phyloP scores from a whole-genome alignment of 2,888 invertebrate species.

The Melanargia galathea region DNA sequence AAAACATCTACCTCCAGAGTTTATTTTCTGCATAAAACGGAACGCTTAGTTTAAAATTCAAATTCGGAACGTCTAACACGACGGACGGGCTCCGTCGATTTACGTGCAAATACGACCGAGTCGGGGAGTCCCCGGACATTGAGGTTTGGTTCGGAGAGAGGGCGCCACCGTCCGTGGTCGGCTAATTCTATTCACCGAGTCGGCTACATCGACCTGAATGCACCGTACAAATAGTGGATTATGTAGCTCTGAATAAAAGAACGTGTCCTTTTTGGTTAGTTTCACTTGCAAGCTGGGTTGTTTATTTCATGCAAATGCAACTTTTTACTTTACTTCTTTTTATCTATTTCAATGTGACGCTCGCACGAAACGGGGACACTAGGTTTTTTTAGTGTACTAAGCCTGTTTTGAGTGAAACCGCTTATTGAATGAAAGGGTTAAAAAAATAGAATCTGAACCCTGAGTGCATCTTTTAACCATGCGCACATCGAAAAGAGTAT shows the following conservation, averaged over 20 bases:
- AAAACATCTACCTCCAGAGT: slow-evolving; percentile 60
- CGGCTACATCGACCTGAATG: slow-evolving; percentile 52
- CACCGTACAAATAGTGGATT: slow-evolving; percentile 61
- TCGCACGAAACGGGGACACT: slow-evolving; percentile 1
- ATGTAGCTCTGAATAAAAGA: slow-evolving; percentile 41
- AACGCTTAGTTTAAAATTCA: slow-evolving; percentile 79
- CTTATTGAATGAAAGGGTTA: background rate
- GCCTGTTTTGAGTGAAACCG: background rate
- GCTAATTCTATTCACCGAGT: slow-evolving; percentile 62
- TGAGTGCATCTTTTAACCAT: too few relatives aligned
- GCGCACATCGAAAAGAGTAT: too few relatives aligned
- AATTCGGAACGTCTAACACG: slow-evolving; percentile 72
- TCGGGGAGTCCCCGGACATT: slow-evolving; percentile 58
- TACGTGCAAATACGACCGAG: slow-evolving; percentile 61
- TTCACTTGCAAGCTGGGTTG: slow-evolving; percentile 32
- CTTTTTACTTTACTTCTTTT: slow-evolving; percentile 20
- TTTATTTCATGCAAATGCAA: slow-evolving; percentile 33
- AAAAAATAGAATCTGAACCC: too few relatives aligned
- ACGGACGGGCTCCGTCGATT: slow-evolving; percentile 50
- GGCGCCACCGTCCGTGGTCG: slow-evolving; percentile 51
- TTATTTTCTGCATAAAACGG: slow-evolving; percentile 70
- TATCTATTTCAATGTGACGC: slow-evolving; percentile 17
- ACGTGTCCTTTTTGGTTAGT: slow-evolving; percentile 40
- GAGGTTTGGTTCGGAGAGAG: slow-evolving; percentile 54
- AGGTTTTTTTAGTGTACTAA: too few relatives aligned